Conservation (phyloP, 2,888 invertebrate genomes). For the Tetheella fluctuosa region DNA sequence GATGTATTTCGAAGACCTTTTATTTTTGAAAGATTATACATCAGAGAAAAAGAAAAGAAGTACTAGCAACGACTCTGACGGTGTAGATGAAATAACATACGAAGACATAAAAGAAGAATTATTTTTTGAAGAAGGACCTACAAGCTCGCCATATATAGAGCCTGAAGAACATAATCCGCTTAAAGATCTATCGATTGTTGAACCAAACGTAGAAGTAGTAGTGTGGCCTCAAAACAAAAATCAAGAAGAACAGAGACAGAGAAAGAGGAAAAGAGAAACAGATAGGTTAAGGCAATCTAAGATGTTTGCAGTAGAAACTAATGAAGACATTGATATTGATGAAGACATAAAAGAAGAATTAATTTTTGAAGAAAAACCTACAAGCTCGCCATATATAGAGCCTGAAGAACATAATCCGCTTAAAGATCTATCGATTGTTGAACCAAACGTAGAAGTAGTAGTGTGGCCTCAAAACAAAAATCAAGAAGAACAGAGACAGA, state of each 20-base stretch:
- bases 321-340: conserved; percentile 18
- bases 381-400: background rate
- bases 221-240: background rate
- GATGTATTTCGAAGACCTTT: conserved; percentile 36
- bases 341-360: background rate
- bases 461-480: background rate
- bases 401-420: background rate
- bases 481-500: conserved; percentile 5
- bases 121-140: background rate
- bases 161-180: background rate
- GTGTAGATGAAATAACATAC: background rate
- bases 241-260: conserved; percentile 5
- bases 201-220: conserved; percentile 1
- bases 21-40: conserved; percentile 31
- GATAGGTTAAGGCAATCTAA: background rate
- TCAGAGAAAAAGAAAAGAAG: background rate
- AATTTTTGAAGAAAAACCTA: background rate
- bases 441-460: conserved; percentile 1
- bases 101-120: background rate
- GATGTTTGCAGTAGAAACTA: conserved; percentile 12
- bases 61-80: background rate
- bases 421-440: background rate
- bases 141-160: background rate
- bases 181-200: background rate
- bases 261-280: background rate